Evolutionary conservation across 1,140 invertebrate genomes (phyloP), one percentile per base, ranked within the genome.

Genomic region (Maniola jurtina): DNA sequence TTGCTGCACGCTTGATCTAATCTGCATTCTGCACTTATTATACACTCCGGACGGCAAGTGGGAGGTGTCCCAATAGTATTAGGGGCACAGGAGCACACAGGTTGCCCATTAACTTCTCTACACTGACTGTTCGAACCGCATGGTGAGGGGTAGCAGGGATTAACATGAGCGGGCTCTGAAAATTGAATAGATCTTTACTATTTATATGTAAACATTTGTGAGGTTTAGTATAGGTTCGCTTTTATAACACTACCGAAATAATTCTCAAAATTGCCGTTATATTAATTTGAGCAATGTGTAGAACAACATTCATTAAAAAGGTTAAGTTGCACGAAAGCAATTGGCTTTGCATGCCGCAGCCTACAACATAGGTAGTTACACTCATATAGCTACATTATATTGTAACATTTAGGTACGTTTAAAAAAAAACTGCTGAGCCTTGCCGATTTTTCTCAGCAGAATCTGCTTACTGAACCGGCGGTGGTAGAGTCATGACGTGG

Each of bases 111-210:
- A 61, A 92, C 76, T 72, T 93, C 91, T 71, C 92, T 90, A 68
- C 94, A 94, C 66, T 93, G 90, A 80, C 91, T 92, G 76, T 94
- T 93, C 5, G 92, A 91, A 4, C 94, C 94, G 76, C 94, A 95
- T 2, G 93, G 93, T 65, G 90, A 93, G 48, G 93, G 93, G 34
- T 92, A 84, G 76, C 93, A 94, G 1, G 93, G 93, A 74, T 92
- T 89, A 71, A 64, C 76, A 79, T 74, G 89, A 36, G 86, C 78
- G 70, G 68, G 90, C 86, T 89, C 84, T 86, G 73, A 68, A 84
- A 83, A 2, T 25, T 55, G 16, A 55, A 13, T 55, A 14, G 6
- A 48, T 52, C 6, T 25, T 52, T 25, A 14, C 6, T 7, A 7
- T 9, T 48, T 14, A 48, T 47, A n/a, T n/a, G n/a, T n/a, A n/a